Evolutionary conservation across 2,888 invertebrate genomes (phyloP), one percentile per base, ranked within the genome.

Genomic region (Melinaea marsaeus): DNA sequence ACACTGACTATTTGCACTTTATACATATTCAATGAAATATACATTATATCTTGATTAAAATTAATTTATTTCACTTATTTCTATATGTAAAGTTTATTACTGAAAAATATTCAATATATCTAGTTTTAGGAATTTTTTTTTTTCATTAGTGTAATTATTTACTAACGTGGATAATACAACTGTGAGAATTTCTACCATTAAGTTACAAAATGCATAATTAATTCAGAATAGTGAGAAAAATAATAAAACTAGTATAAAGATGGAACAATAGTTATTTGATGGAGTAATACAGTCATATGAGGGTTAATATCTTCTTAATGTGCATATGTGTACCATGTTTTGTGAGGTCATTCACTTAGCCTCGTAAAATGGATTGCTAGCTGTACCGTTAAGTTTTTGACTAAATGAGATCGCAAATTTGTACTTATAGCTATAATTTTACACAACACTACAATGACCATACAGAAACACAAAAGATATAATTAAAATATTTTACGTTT

Each of bases 351-450:
- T 87, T 88, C 85, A 86, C 86, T 80, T 81, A 75, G 76, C 76
- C 72, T 71, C 69, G 75, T 75, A 72, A 71, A 79, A 79, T 81
- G 81, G 84, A 85, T 86, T 86, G 85, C 84, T 83, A 77, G 81
- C 82, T 74, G 72, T 83, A 81, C 88, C 86, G 88, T 85, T 88
- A 88, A 72, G 65, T 77, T 81, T 84, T 85, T 78, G 79, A 78
- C 76, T 71, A 64, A 71, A 68, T 64, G 64, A 65, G 60, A 63
- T 67, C 63, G 62, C 64, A 57, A 68, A 68, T 32, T 51, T 32
- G 51, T 32, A 11, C 9, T 77, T 69, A 73, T 79, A 51, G n/a
- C 22, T 22, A 51, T 32, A 51, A 32, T 51, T 51, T 32, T 51
- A 11, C 51, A 22, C 3, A 51, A 32, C 48, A 32, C 32, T 32